These are phyloP conservation scores for Grammomys dolichurus DNA, from an alignment of 2,113 vertebrate species.

Conservation along the genomic window DNA sequence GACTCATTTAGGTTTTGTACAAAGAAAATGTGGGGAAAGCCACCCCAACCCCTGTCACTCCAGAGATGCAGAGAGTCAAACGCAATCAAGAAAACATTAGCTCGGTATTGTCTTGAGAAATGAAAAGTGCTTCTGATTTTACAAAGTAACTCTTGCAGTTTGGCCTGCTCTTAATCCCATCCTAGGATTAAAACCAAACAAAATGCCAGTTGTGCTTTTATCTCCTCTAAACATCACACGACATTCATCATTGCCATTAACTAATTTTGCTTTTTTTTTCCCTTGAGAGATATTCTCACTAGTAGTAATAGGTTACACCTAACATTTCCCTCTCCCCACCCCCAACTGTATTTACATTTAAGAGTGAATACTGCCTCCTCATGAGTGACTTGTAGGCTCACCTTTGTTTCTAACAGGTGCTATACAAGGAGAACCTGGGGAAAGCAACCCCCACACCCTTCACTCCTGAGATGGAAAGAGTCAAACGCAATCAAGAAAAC, in stretches of 20 bases:
- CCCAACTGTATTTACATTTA: slow-evolving; percentile 5
- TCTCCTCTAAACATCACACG: slow-evolving; percentile 34
- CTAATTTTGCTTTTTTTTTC: slow-evolving; percentile 54
- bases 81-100: slow-evolving; percentile 99
- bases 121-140: slow-evolving; percentile 58
- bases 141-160: slow-evolving; percentile 82
- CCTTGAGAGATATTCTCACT: slow-evolving; percentile 56
- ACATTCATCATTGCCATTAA: slow-evolving; percentile 70
- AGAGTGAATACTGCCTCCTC: slow-evolving; percentile 29
- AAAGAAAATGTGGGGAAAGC: slow-evolving; percentile 95
- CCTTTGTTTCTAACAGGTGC: slow-evolving; percentile 84
- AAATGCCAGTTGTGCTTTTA: slow-evolving; percentile 1
- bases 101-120: slow-evolving; percentile 92
- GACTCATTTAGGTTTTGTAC: slow-evolving; percentile 94
- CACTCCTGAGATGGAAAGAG: slow-evolving; percentile 91
- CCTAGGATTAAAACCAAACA: slow-evolving; percentile 42
- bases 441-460: slow-evolving; percentile 89
- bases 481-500: slow-evolving; percentile 91
- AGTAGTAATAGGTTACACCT: slow-evolving; percentile 55
- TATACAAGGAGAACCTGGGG: slow-evolving; percentile 90
- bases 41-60: slow-evolving; percentile 94
- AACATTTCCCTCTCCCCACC: neutral
- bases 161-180: slow-evolving; percentile 81
- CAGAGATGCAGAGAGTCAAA: slow-evolving; percentile 98
- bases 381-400: slow-evolving; percentile 57